These are phyloP conservation scores for Manacus vitellinus DNA, from an alignment of 2,113 vertebrate genomes.

Conservation along the genomic window DNA sequence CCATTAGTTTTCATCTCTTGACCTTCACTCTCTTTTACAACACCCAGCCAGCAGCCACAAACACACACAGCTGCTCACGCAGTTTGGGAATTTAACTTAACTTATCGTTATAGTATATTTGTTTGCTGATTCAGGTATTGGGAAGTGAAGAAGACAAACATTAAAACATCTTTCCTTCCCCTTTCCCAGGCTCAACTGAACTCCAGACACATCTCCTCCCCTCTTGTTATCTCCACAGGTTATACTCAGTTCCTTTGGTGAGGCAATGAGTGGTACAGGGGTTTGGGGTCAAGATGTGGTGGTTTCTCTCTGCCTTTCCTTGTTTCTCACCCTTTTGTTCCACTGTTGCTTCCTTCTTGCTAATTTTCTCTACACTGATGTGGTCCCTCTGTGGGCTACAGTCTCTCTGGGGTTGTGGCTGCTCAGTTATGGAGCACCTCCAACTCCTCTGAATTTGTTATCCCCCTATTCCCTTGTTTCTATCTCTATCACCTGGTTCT, in stretches of 20 bases:
- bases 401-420: background rate
- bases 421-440: background rate
- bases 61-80: background rate
- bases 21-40: background rate
- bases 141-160: background rate
- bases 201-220: background rate
- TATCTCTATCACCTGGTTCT: background rate
- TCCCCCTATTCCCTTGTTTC: background rate
- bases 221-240: background rate
- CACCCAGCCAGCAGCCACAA: background rate
- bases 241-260: background rate
- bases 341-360: background rate
- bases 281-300: background rate
- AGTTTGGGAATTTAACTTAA: background rate
- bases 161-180: conserved; percentile 4
- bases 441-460: background rate
- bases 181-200: conserved; percentile 29
- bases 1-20: background rate
- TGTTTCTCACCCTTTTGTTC: conserved; percentile 10
- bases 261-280: background rate
- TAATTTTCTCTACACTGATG: background rate
- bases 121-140: background rate
- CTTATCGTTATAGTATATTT: background rate
- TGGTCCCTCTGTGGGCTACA: background rate
- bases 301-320: background rate